Evolutionary conservation across 2,797 vertebrate genomes (phyloP).

Genomic region (Buphagus erythrorhynchus): DNA sequence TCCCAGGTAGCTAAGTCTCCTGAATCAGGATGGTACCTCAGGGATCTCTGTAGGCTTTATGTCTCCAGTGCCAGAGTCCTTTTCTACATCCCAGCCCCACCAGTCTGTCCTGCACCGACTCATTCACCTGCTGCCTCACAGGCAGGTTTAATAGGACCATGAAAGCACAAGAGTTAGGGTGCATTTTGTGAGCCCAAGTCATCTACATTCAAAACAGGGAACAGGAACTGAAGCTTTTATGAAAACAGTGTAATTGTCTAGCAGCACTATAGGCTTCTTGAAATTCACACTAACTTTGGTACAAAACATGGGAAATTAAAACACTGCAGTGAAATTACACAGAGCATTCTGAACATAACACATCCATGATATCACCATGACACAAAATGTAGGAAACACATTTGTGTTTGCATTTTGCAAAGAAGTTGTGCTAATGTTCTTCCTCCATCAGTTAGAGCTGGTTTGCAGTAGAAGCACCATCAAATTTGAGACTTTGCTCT

Average conservation of each 20-base stretch:
- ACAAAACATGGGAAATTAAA: not conserved
- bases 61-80: not conserved
- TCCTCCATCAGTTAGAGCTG: not conserved
- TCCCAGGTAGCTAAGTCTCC: not conserved
- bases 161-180: accelerated
- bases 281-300: not conserved
- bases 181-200: not conserved
- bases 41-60: not conserved
- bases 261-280: not conserved
- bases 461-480: not conserved
- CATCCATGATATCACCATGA: not conserved
- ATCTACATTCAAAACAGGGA: not conserved
- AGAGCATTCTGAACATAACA: not conserved
- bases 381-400: not conserved
- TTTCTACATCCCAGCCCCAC: not conserved
- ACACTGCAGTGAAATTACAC: not conserved
- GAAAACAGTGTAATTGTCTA: not conserved
- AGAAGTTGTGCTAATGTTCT: not conserved
- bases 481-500: not conserved
- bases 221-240: not conserved
- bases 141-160: not conserved
- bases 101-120: not conserved
- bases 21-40: accelerated
- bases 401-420: not conserved
- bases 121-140: accelerated